Evolutionary conservation across 2,888 invertebrate species (phyloP), one percentile per base, ranked within the genome.

Genomic region (Tenthredo mesomela): DNA sequence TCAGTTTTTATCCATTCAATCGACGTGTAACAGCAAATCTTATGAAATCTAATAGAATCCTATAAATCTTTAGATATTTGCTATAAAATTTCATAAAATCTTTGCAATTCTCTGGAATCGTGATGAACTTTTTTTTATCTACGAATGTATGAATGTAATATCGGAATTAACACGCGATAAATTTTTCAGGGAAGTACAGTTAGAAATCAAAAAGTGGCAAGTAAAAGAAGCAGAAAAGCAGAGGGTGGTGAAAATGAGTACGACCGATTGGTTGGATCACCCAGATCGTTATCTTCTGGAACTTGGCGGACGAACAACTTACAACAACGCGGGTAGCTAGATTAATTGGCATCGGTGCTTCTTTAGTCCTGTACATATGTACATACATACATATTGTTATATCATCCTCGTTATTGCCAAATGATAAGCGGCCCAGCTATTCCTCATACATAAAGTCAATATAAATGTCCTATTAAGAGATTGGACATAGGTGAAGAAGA

Each of bases 261-360:
- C 98, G 0, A 96, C 97, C 29, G 98, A 98, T 92, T 99, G 99
- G 99, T 95, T 98, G 91, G 98, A 99, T 92, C 98, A 98, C 94
- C 98, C 99, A 0, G 99, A 99, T 94, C 95, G 98, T 85, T 98
- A 98, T 92, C 95, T 98, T 80, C 94, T 98, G 86, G 97, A 98
- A 93, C 94, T 98, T 91, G 98, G 97, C 2, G 98, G 98, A 18
- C 94, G 97, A 40, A 96, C 96, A 84, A 96, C 97, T 90, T 97
- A 97, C 93, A 96, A 96, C 93, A 96, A 95, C 93, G 95, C 95
- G 4, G 95, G 95, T 90, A 95, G 94, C 91, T 95, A 94, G 92
- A 86, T 77, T 37, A 37, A 80, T 61, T 40, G 40, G 65, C 40
- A 40, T 29, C 33, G 21, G 75, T 21, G 54, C 40, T 77, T 78